Evolutionary conservation across 2,113 vertebrate genomes (phyloP), one percentile per base, ranked within the genome.

Genomic region (Otolemur garnettii): DNA sequence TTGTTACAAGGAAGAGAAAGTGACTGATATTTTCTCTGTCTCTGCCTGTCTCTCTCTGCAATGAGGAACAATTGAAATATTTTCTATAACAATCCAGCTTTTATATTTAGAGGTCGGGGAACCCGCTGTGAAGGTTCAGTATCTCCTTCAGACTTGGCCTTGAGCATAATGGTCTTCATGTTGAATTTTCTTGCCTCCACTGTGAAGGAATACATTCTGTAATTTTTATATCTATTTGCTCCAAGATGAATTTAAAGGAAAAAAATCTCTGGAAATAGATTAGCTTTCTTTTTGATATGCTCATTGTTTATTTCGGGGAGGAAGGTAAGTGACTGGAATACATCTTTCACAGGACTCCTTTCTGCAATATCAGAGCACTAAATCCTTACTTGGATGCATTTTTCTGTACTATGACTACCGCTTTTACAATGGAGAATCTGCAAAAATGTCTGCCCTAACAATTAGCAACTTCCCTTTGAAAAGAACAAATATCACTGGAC

Each of bases 221-320:
- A 90, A 35, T 83, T 92, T 96, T 96, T 96, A 91, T 69, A 81
- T 94, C 53, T 53, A 62, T 22, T 64, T 75, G 5, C 5, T 94
- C 42, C 45, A 90, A 94, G n/a, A 74, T 78, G 60, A 81, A 87
- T 87, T 96, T 69, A 2, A 45, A 15, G 33, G 87, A 90, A 93
- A 77, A 33, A 45, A 45, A 45, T n/a, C 69, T 42, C 33, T 79
- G 81, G 80, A 80, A 84, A 88, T 90, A 91, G 69, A 95, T 89
- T 94, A 93, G 71, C 30, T 62, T 96, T 95, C 45, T 50, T 95
- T 93, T 92, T 79, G 45, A 93, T 95, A 53, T 91, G 12, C 1
- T 96, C 26, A 74, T 66, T 66, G 83, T 92, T 97, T 93, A 82
- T 93, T 97, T 97, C 74, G 95, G 33, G 24, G 78, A 84, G 90